Base-by-base conservation (phyloP, 2,888 invertebrate species). In the Tipula lateralis region DNA sequence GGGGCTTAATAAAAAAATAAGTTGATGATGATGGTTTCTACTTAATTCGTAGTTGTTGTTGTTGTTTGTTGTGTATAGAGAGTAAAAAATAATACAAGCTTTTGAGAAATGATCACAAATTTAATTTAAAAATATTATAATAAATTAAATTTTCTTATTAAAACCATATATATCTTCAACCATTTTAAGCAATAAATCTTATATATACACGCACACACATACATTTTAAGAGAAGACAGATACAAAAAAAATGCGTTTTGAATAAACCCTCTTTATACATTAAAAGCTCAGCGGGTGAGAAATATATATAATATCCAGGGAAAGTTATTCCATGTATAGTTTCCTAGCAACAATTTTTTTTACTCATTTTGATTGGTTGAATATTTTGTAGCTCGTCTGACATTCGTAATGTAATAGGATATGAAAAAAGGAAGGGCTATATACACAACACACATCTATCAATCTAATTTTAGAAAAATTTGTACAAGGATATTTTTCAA, bases 1-100 rank as follows among this genome's bases (percentile, higher is more conserved):
- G 66, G 66, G 24, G 66, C 66, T 66, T 66, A 66, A 16, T 2
- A 50, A 44, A 50, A 50, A 66, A 66, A 66, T 24, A 19, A 19
- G 66, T 66, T 66, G 66, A 66, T 66, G 66, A 66, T 66, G 66
- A 66, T 66, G 66, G 66, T 66, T 66, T 66, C 66, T 66, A 66
- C 66, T 24, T 66, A 66, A 66, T 24, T 66, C 66, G 19, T 19
- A n/a, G 9, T 66, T 24, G 7, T 66, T 66, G 6, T 66, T 66
- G 7, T 44, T 50, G 44, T 16, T 50, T 50, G 16, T 50, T 66
- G 66, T 66, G 9, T 66, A 66, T 12, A 24, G 66, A 66, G 66
- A 66, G 66, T 12, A 50, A 50, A 50, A 66, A 24, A 44, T n/a
- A 44, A 66, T 9, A 66, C 24, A 66, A 66, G 66, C 66, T 66